Base-by-base conservation (phyloP, 2,113 vertebrate species). In the Ptyas mucosa region DNA sequence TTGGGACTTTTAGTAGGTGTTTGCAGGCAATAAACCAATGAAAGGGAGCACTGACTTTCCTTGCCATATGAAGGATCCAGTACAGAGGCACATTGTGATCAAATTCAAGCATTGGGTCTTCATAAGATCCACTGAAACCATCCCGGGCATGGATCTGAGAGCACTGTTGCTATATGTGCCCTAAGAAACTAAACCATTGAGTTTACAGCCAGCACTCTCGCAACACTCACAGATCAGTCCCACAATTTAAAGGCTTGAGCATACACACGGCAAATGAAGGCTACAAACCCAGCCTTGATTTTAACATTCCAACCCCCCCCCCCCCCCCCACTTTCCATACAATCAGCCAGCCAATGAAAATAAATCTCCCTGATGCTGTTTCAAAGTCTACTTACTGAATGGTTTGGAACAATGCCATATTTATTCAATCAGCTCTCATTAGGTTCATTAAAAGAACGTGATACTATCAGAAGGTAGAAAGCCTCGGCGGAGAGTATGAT, bases 401-500 rank as follows among this genome's bases (percentile, higher is more conserved):
- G 88, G 49, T 87, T 90, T 90, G 88, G 81, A 89, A 90, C 21
- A 52, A 21, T 92, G 90, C 49, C 87, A 54, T 29, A 87, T 90
- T 92, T 92, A 89, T 58, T 89, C 34, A 1, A 64, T 92, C 91
- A 87, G 91, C 90, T 87, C 88, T 94, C 93, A 64, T 92, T 75
- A 92, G 75, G 69, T 81, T 94, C 88, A 90, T 90, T 87, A 87
- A 87, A 57, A 87, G 91, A 51, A 43, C 8, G 39, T 75, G 91
- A 89, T 92, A 69, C 49, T 64, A 91, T 85, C 64, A 23, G 43
- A 64, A 88, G 39, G 89, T 88, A 91, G 89, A 58, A 52, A 87
- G 87, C 54, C 46, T 85, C 20, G 9, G 55, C 11, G 18, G 93
- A 91, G 93, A 89, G 58, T 64, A 93, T 64, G 54, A 75, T 69